A percentile compares a stretch with the other conserved stretches of the same genome.
Evolutionary conservation across 2,797 vertebrate genomes (phyloP).

Genomic region (Pseudomugil gertrudae): DNA sequence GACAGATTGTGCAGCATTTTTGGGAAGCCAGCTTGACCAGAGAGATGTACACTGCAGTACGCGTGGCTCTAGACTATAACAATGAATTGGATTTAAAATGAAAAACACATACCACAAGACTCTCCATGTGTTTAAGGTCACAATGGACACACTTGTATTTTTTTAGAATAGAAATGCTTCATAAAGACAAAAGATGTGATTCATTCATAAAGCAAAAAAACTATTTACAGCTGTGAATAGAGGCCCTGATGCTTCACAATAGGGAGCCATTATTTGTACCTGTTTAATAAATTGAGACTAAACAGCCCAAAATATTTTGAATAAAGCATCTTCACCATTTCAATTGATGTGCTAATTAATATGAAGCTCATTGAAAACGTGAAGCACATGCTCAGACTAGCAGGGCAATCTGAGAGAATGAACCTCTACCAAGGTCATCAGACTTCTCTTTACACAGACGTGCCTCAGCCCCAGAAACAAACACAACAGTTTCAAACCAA

Average conservation of each 20-base stretch:
- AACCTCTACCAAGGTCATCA: no score
- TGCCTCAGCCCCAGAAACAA: no score
- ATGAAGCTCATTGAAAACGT: neutral
- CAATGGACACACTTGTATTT: slow-evolving; percentile 18
- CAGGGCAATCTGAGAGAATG: no score
- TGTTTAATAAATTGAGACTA: neutral
- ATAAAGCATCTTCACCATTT: neutral
- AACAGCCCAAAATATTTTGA: slow-evolving; percentile 2
- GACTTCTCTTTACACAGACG: no score
- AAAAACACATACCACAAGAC: slow-evolving; percentile 5
- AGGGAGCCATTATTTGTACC: slow-evolving; percentile 20
- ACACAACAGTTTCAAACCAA: neutral
- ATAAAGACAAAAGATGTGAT: slow-evolving; percentile 18
- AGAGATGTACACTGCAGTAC: slow-evolving; percentile 18
- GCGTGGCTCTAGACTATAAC: slow-evolving; percentile 19
- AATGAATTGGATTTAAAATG: slow-evolving; percentile 31
- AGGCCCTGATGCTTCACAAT: slow-evolving; percentile 26
- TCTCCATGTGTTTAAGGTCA: neutral
- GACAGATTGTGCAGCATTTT: slow-evolving; percentile 51
- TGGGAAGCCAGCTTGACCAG: slow-evolving; percentile 47
- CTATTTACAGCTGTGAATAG: slow-evolving; percentile 41
- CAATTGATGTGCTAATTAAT: neutral
- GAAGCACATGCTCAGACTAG: no score
- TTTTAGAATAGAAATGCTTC: slow-evolving; percentile 34
- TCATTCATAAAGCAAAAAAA: slow-evolving; percentile 30